A percentile compares a stretch with the other conserved stretches of the same genome.
Evolutionary conservation across 2,888 invertebrate genomes (phyloP).

Genomic region (Agrochola lychnidis): DNA sequence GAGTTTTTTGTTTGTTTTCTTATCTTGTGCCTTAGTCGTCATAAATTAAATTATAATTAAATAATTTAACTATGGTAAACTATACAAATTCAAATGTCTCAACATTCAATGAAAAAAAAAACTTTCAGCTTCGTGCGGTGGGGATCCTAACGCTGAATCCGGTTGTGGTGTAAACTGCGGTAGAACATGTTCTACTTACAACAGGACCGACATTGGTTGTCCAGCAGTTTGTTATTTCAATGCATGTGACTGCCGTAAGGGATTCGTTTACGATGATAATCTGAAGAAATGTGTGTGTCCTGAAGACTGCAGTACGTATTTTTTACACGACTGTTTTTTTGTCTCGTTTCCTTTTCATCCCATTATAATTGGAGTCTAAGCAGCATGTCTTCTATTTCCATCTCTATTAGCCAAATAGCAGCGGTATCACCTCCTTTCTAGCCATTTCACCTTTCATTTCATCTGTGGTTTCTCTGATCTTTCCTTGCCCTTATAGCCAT

Average conservation of each 20-base stretch:
- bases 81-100: neutral
- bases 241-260: constrained; percentile 56
- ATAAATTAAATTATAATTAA: neutral
- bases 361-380: too few species aligned
- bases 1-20: neutral
- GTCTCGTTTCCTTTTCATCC: too few species aligned
- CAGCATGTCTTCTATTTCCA: neutral
- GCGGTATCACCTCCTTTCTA: neutral
- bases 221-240: constrained; percentile 37
- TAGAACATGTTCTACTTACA: constrained; percentile 55
- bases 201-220: constrained; percentile 40
- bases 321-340: neutral
- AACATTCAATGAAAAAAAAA: neutral
- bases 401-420: neutral
- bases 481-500: neutral
- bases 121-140: constrained; percentile 60
- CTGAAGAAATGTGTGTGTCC: constrained; percentile 49
- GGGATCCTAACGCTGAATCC: constrained; percentile 61
- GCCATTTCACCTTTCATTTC: neutral
- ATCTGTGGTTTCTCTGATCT: neutral
- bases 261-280: constrained; percentile 49
- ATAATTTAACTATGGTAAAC: too few species aligned
- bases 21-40: too few species aligned
- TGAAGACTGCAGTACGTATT: constrained; percentile 49
- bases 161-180: constrained; percentile 65